These are phyloP conservation scores for Callocephalon fimbriatum DNA, from an alignment of 2,113 vertebrate genomes.

Conservation along the genomic window DNA sequence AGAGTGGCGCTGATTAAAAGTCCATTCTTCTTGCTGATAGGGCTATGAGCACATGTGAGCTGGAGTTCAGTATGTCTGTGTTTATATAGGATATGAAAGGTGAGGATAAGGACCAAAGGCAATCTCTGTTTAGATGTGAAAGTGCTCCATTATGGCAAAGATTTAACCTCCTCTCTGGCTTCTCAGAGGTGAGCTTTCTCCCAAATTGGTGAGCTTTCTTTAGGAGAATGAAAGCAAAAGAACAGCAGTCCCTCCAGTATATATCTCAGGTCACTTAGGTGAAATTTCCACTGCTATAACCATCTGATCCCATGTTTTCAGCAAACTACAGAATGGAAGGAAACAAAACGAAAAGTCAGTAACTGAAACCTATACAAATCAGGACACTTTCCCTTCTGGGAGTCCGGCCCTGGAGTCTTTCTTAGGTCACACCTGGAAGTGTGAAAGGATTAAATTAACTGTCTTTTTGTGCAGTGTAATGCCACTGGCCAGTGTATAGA, in stretches of 20 bases:
- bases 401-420: neutral
- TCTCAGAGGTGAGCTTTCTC: neutral
- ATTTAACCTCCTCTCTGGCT: neutral
- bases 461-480: neutral
- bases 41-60: neutral
- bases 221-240: neutral
- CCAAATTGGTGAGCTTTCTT: neutral
- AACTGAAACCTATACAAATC: neutral
- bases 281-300: neutral
- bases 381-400: neutral
- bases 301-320: neutral
- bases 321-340: neutral
- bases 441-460: neutral
- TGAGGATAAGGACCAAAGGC: neutral
- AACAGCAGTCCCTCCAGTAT: neutral
- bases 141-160: neutral
- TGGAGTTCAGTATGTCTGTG: neutral
- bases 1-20: neutral
- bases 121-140: neutral
- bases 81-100: neutral
- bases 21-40: neutral
- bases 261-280: neutral
- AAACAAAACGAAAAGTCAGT: neutral
- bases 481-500: neutral
- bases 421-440: neutral